Evolutionary conservation across 2,888 invertebrate species (phyloP).

Genomic region (Didymodactylos carnosus): DNA sequence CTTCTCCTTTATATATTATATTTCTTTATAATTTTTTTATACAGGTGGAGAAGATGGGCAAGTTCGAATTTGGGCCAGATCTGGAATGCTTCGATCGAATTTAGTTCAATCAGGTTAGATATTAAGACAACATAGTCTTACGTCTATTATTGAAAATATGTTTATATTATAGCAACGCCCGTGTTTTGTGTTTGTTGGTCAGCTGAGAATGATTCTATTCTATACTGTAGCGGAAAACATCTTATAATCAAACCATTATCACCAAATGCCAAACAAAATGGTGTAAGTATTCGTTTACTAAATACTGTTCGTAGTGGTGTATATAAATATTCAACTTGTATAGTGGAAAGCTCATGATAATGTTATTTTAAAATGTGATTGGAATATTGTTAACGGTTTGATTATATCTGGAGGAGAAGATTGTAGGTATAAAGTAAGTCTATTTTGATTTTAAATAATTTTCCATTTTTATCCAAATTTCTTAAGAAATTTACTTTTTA

Average conservation of each 20-base stretch:
- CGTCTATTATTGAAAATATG: background rate
- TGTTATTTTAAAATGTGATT: constrained; percentile 51
- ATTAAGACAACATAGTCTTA: background rate
- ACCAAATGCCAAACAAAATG: constrained; percentile 38
- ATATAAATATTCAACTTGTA: constrained; percentile 6
- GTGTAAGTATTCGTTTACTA: constrained; percentile 25
- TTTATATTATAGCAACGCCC: constrained; percentile 38
- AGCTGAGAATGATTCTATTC: constrained; percentile 40
- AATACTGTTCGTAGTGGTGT: too few relatives aligned
- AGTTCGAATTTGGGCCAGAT: constrained; percentile 87
- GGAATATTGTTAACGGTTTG: constrained; percentile 41
- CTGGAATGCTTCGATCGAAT: constrained; percentile 66
- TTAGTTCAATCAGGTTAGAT: constrained; percentile 54
- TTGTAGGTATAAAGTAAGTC: constrained; percentile 53
- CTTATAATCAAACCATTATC: constrained; percentile 44
- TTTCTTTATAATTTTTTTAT: background rate
- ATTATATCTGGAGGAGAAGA: constrained; percentile 50
- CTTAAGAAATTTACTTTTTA: too few relatives aligned
- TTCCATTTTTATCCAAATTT: background rate
- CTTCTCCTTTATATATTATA: background rate
- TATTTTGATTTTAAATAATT: constrained; percentile 27
- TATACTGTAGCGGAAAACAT: constrained; percentile 41
- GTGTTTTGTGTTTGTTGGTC: constrained; percentile 64
- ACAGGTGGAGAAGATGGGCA: constrained; percentile 79
- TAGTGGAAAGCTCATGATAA: constrained; percentile 94